Evolutionary conservation across 2,113 vertebrate species (phyloP).

Genomic region (Xenus cinereus): DNA sequence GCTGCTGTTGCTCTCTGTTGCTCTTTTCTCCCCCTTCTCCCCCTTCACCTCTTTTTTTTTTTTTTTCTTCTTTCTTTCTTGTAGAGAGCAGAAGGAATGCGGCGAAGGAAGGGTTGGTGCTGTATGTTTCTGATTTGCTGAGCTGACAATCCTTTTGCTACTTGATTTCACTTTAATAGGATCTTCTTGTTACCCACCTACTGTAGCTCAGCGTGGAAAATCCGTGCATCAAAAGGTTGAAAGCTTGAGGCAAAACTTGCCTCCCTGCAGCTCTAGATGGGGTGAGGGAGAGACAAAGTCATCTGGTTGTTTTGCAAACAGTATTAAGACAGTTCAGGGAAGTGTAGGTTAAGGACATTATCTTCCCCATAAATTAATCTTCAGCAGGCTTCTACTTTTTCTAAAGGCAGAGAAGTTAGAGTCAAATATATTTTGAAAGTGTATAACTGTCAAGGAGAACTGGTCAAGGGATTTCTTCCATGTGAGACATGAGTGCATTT

Average conservation of each 20-base stretch:
- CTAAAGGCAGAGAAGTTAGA: slow-evolving; percentile 68
- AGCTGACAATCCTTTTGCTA: slow-evolving; percentile 35
- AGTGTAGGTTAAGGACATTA: not conserved
- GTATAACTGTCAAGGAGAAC: slow-evolving; percentile 65
- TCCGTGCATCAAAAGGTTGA: not conserved
- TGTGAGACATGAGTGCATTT: slow-evolving; percentile 49
- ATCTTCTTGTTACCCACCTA: slow-evolving; percentile 34
- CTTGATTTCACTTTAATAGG: slow-evolving; percentile 49
- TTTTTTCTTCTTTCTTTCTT: not conserved
- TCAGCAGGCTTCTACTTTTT: slow-evolving; percentile 73
- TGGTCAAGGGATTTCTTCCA: slow-evolving; percentile 66
- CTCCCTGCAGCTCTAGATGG: not conserved
- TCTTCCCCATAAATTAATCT: slow-evolving; percentile 79
- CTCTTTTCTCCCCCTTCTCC: not conserved
- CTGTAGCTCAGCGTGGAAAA: not conserved
- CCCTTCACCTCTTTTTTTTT: not conserved
- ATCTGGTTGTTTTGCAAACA: not conserved
- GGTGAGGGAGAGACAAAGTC: not conserved
- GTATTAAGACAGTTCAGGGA: slow-evolving; percentile 1
- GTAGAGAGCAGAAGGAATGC: not conserved
- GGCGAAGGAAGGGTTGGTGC: not conserved
- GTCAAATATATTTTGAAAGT: slow-evolving; percentile 83
- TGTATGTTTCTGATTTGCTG: not conserved
- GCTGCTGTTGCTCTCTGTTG: not conserved
- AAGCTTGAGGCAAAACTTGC: slow-evolving; percentile 37